Percentiles rank a stretch among this genome's conserved stretches.
phyloP scores from a whole-genome alignment of 2,797 vertebrate genomes.

The Chaetophractus vellerosus region DNA sequence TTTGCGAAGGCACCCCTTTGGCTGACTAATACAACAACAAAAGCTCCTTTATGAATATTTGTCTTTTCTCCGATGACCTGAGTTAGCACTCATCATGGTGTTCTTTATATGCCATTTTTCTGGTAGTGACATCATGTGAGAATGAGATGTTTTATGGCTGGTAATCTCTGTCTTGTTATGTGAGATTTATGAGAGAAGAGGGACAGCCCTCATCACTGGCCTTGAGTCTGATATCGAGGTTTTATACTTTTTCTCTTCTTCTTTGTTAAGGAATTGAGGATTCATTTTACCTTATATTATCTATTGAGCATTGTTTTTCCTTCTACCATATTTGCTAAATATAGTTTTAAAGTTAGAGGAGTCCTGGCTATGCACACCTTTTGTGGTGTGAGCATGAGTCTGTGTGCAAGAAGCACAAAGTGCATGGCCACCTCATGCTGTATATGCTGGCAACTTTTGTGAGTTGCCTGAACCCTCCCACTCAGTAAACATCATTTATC shows the following conservation, averaged over 20 bases:
- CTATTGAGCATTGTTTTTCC: no score
- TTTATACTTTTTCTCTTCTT: neutral
- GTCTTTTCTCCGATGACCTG: slow-evolving; percentile 55
- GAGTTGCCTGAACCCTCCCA: slow-evolving; percentile 6
- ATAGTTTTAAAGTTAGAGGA: no score
- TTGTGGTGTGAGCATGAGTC: no score
- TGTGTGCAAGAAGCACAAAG: neutral
- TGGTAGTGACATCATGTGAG: slow-evolving; percentile 74
- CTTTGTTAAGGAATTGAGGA: slow-evolving; percentile 26
- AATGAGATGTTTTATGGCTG: slow-evolving; percentile 77
- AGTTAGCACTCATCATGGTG: slow-evolving; percentile 55
- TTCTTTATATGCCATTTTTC: slow-evolving; percentile 57
- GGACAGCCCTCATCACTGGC: slow-evolving; percentile 20
- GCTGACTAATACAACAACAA: no score
- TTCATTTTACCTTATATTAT: slow-evolving; percentile 45
- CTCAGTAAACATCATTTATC: neutral
- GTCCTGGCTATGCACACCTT: no score
- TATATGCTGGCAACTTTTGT: neutral
- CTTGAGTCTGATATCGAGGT: neutral
- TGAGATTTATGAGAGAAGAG: slow-evolving; percentile 69
- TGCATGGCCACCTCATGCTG: neutral
- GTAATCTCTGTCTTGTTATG: slow-evolving; percentile 75
- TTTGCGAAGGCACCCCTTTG: no score
- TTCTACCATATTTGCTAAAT: no score
- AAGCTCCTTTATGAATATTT: slow-evolving; percentile 56